Base-by-base conservation (phyloP, 2,113 vertebrate species). In the Forbesichthys agassizii region DNA sequence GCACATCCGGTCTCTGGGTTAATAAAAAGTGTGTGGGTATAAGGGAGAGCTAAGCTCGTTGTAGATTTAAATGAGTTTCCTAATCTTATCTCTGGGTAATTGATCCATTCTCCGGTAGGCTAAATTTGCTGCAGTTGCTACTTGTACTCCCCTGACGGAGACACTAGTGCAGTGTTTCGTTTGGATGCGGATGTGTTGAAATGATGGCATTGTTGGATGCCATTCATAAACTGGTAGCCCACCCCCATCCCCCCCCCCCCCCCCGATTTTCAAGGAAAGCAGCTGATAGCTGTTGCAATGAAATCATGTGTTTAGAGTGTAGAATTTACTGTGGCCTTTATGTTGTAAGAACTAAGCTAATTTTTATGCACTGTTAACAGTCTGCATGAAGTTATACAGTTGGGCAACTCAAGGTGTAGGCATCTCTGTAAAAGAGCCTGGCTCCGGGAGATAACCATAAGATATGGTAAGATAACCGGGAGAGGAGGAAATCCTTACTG, bases 111-210 rank as follows among this genome's bases (percentile, higher is more conserved):
- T 56, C 33, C 33, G 33, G 9, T 47, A 33, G 42, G 55, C 36
- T 55, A n/a, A 9, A 54, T 65, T 61, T 51, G 12, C 54, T 61
- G 42, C 52, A 16, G 10, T 33, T 46, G 66, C 59, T 9, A 33
- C 33, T 74, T 48, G 70, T 57, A 62, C 48, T 67, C 68, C 14
- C 64, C 3, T n/a, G 11, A 57, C 36, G 56, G 48, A 42, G 10
- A 46, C 74, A 52, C 55, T 75, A 36, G 69, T 63, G 48, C 80
- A 64, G 47, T 64, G 49, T 76, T 74, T 71, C 9, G 60, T 76
- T 75, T 81, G 59, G 56, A 79, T 52, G 53, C 71, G 7, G 51
- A 78, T 68, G 59, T 66, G 78, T 72, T 74, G 61, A 81, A 73
- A 80, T 61, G 9, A 70, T 59, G 55, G 65, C 57, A 68, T 64